Base-by-base conservation (phyloP, 2,113 vertebrate species). In the Sprattus sprattus region DNA sequence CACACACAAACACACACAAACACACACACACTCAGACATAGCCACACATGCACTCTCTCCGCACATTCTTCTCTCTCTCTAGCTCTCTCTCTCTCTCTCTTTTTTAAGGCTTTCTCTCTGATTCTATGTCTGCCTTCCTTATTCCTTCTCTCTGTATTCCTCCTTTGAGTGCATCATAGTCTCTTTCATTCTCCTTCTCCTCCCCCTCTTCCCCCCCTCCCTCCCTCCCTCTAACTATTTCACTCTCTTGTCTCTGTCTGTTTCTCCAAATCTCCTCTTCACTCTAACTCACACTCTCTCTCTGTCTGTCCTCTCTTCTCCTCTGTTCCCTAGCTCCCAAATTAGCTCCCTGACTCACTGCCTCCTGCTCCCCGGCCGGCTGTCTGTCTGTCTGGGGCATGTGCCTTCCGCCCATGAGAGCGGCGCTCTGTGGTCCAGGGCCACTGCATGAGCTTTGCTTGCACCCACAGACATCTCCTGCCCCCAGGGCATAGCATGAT, bases 331-430 rank as follows among this genome's bases (percentile, higher is more conserved):
- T 11, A 78, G 25, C 13, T 78, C 71, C 71, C 71, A 78, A 78
- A 78, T 78, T 78, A 78, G 71, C 71, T 78, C 28, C 71, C 71
- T 78, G 71, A 39, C 28, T 78, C 71, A 78, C 11, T 3, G 71
- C 32, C 2, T 3, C 71, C 32, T 44, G 28, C 39, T 78, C 71
- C 71, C 71, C 32, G 10, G 28, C 64, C 2, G 64, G 8, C 71
- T 78, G 71, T 44, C 71, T 32, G 71, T 39, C 71, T 39, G 28
- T 78, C 13, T 78, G 71, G 15, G 71, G 64, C n/a, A 71, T 71
- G 64, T 71, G 64, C n/a, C 28, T 10, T 71, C 64, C 25, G 64
- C 25, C 71, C 71, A 78, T 10, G 11, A 78, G 71, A 60, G 54
- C 47, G 9, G 7, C 28, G 6, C 71, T 78, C 28, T 1, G 71